These are phyloP conservation scores for Pyrgilauda ruficollis DNA, from an alignment of 2,113 vertebrate genomes.

Conservation along the genomic window DNA sequence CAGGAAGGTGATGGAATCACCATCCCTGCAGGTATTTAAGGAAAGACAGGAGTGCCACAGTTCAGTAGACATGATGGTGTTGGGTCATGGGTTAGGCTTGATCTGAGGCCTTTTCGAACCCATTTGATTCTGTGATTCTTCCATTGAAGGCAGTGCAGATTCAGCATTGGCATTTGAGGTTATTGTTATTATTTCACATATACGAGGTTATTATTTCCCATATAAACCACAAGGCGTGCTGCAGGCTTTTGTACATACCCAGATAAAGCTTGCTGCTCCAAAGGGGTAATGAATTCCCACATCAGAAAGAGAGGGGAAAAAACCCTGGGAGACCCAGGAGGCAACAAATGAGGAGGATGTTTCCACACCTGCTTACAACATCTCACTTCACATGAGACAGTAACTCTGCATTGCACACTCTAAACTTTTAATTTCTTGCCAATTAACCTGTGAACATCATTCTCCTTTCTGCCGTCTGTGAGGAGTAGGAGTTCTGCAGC, in stretches of 20 bases:
- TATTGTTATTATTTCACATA: neutral
- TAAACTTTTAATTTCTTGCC: neutral
- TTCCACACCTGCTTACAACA: neutral
- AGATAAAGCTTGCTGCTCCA: neutral
- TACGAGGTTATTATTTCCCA: neutral
- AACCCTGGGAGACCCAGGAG: neutral
- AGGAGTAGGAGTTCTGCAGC: neutral
- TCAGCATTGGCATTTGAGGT: neutral
- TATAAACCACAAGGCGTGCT: fast-evolving
- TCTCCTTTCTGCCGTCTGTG: neutral
- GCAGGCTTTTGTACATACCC: fast-evolving
- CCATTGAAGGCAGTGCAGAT: neutral
- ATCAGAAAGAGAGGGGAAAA: neutral
- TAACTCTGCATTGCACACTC: neutral
- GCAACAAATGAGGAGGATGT: fast-evolving
- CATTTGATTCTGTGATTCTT: neutral
- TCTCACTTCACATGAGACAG: neutral
- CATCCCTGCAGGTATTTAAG: neutral
- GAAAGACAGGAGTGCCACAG: neutral
- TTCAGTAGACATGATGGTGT: neutral
- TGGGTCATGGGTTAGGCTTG: neutral
- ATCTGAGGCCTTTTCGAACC: neutral
- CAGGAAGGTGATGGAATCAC: too few species aligned
- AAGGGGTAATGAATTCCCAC: fast-evolving
- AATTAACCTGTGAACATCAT: neutral